Evolutionary conservation across 2,113 vertebrate species (phyloP), one percentile per base, ranked within the genome.

Genomic region (Solea solea): DNA sequence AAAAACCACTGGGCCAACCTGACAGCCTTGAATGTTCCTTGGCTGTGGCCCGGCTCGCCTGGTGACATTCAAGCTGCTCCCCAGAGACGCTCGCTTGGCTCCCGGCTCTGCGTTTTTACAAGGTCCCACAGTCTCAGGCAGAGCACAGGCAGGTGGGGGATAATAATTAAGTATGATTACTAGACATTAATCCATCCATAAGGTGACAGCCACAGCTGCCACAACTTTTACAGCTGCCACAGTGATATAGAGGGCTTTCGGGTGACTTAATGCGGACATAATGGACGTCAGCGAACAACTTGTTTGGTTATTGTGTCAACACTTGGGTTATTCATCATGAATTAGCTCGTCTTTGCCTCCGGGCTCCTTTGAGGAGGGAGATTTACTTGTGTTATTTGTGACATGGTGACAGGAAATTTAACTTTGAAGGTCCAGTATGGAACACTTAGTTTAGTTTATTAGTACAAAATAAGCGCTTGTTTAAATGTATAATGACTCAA

Each of bases 91-190:
- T 51, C 9, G 49, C 78, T 88, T 83, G 87, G 81, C 86, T 75
- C 78, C 46, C n/a, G 2, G 41, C 74, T 78, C 67, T 50, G 58
- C 67, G 1, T 77, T 87, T 21, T 79, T 75, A 82, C 87, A 90
- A 85, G 69, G 78, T 86, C 86, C 74, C 83, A 5, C 61, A 50
- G 72, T 84, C 78, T 82, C 69, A 51, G 64, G 69, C 78, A 70
- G 77, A 72, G 64, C 76, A 55, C 73, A 57, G 71, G 82, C 88
- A 91, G 88, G 86, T 91, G 90, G 87, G 87, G 84, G 76, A 73
- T 84, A 74, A 89, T 90, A 87, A 91, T 90, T 88, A 88, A 84
- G 70, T 70, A 72, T 86, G 84, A 90, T 89, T 87, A 87, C 79
- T 27, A 76, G 88, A 87, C 88, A 84, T 81, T 85, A 86, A 90